Base-by-base conservation (phyloP, 2,113 vertebrate species). In the Osmerus eperlanus region DNA sequence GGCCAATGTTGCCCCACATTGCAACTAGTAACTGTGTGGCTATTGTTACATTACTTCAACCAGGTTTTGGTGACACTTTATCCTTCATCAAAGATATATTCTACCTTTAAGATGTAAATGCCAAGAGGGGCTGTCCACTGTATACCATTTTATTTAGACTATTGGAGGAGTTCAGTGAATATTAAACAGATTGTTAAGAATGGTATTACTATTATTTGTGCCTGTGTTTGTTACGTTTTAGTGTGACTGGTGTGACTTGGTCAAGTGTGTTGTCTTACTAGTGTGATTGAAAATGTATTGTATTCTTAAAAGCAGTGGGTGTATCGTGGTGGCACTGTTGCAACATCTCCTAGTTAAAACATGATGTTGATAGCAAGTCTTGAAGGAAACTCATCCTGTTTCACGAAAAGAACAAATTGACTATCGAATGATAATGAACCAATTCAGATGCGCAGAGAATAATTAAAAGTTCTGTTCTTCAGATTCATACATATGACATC, bases 111-210 rank as follows among this genome's bases (percentile, higher is more conserved):
- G 16, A 55, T n/a, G 18, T 13, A 36, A 73, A 59, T 58, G 62
- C 14, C 64, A 64, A 75, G 60, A 1, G 41, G 41, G 19, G 59
- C 59, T 59, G 52, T 71, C 3, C 63, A 69, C 14, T 73, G 67
- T 56, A 41, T 55, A n/a, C 2, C 67, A 68, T 23, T 66, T 70
- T 75, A 47, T 71, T 73, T 65, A 25, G 36, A 68, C 60, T 58
- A n/a, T 41, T n/a, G 71, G 4, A 73, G 16, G 65, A 64, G 36
- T 73, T 76, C 58, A 65, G 29, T 79, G 75, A 65, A 75, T 72
- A 78, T 88, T 84, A 83, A 88, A 86, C 29, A 76, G 61, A 74
- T 21, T 1, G 47, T 59, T 73, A 68, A 23, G 36, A 76, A 29
- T 3, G 32, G 18, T 36, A 64, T 36, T 28, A 12, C 15, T 41